Conservation (phyloP, 2,888 invertebrate genomes). For the Aleiodes testaceus region DNA sequence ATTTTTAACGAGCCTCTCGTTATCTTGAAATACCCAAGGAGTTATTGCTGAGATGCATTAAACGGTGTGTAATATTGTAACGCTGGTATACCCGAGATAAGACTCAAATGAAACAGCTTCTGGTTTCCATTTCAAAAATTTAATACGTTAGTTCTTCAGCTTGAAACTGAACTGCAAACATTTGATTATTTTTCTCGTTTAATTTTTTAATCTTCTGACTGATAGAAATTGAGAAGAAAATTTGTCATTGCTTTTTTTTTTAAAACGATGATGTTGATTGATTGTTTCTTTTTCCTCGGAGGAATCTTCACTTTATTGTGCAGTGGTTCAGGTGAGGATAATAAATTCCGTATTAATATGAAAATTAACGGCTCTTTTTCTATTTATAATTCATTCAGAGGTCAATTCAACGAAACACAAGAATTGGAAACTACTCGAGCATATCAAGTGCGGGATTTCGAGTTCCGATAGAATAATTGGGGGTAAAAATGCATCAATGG, state of each 20-base stretch:
- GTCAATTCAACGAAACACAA: slow-evolving; percentile 66
- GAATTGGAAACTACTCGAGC: slow-evolving; percentile 74
- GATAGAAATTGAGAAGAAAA: slow-evolving; percentile 2
- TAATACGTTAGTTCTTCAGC: slow-evolving; percentile 5
- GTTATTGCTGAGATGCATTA: slow-evolving; percentile 46
- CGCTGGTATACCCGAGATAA: slow-evolving; percentile 52
- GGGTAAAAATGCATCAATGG: slow-evolving; percentile 76
- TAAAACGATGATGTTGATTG: not conserved
- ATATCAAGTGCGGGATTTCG: slow-evolving; percentile 76
- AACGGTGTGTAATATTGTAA: slow-evolving; percentile 45
- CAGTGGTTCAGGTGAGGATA: not conserved
- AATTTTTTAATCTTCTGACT: no score
- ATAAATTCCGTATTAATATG: not conserved
- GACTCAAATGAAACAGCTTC: slow-evolving; percentile 36
- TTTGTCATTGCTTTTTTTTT: not conserved
- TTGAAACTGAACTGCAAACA: not conserved
- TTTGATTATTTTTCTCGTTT: not conserved
- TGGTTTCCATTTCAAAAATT: slow-evolving; percentile 9
- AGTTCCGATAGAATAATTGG: slow-evolving; percentile 78
- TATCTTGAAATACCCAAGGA: slow-evolving; percentile 43
- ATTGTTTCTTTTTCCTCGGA: not conserved
- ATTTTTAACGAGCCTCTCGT: slow-evolving; percentile 47
- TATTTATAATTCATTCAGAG: slow-evolving; percentile 21
- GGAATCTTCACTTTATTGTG: not conserved
- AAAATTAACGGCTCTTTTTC: not conserved